Conservation (phyloP, 2,888 invertebrate genomes). For the Idaea aversata region DNA sequence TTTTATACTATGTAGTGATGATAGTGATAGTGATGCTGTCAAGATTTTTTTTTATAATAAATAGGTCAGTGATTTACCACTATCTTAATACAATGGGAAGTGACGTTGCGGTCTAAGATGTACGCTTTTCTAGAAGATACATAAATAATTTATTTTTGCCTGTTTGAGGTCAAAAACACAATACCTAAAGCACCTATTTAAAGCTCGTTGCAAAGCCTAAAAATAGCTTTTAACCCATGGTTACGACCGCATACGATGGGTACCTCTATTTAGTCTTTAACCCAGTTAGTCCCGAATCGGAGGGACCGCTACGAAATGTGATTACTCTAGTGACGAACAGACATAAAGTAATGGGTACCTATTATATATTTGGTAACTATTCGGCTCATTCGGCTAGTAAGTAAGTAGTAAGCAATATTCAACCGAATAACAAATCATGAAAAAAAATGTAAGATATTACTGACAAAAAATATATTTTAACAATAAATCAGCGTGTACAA, state of each 20-base stretch:
- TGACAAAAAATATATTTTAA: too few relatives aligned
- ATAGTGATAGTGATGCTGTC: too few relatives aligned
- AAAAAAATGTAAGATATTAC: too few relatives aligned
- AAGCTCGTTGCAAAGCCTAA: neutral
- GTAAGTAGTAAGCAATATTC: too few relatives aligned
- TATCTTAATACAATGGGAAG: too few relatives aligned
- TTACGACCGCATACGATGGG: neutral
- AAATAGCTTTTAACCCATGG: neutral
- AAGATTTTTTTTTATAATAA: too few relatives aligned
- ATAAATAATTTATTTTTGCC: neutral
- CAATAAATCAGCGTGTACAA: too few relatives aligned
- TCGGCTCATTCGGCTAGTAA: neutral
- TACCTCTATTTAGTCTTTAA: neutral
- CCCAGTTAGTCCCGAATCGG: neutral
- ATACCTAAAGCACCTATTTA: neutral
- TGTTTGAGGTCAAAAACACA: neutral
- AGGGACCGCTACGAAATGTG: neutral
- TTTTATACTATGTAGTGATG: too few relatives aligned
- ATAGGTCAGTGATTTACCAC: too few relatives aligned
- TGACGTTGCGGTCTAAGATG: neutral
- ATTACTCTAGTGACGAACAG: neutral
- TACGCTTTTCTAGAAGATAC: neutral
- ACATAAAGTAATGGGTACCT: neutral
- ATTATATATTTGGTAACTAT: neutral
- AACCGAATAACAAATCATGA: too few relatives aligned